Conservation (phyloP, 2,797 vertebrate species). For the Lacerta viridis region DNA sequence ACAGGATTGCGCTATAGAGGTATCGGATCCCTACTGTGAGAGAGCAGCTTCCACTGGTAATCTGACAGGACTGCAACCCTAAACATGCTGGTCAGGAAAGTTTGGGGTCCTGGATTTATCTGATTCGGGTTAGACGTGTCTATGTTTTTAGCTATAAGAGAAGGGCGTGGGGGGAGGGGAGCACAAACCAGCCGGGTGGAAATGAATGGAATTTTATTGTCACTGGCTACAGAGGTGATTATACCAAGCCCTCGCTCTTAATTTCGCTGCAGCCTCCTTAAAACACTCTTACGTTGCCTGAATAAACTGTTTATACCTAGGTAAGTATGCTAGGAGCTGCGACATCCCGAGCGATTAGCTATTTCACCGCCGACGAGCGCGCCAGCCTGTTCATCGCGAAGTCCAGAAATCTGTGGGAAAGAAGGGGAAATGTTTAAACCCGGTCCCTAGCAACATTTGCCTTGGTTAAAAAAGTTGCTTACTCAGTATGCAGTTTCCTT, state of each 20-base stretch:
- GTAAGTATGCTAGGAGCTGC: too few species aligned
- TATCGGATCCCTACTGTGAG: not conserved
- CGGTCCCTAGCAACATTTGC: constrained; percentile 9
- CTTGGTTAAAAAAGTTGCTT: not conserved
- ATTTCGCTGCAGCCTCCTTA: not conserved
- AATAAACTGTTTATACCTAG: not conserved
- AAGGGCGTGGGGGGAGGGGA: not conserved
- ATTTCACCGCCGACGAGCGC: not conserved
- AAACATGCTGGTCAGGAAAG: not conserved
- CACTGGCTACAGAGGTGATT: not conserved
- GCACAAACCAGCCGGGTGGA: not conserved
- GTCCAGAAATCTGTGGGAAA: constrained; percentile 45
- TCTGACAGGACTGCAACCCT: not conserved
- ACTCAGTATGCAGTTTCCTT: not conserved
- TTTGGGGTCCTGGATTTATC: too few species aligned
- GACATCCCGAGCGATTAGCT: not conserved
- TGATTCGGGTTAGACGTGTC: not conserved
- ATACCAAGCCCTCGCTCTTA: not conserved
- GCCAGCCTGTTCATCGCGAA: constrained; percentile 31
- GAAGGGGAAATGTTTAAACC: not conserved
- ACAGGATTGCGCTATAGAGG: too few species aligned
- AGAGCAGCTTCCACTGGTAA: not conserved
- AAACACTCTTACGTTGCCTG: not conserved
- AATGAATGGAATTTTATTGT: constrained; percentile 14
- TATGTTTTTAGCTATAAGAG: not conserved